These are phyloP conservation scores for Napeogenes sylphis DNA, from an alignment of 2,888 invertebrate species.

Conservation along the genomic window DNA sequence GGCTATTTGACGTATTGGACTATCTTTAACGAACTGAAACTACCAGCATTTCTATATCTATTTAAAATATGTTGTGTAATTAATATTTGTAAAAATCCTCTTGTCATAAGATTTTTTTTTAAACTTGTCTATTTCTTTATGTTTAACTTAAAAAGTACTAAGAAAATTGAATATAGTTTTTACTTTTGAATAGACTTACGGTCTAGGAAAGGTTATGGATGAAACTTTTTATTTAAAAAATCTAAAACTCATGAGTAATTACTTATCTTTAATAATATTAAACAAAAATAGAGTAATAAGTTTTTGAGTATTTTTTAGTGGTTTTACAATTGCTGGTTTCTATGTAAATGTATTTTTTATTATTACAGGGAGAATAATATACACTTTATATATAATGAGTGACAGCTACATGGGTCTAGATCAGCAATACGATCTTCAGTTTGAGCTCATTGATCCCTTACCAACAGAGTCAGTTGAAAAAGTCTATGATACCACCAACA, in stretches of 20 bases:
- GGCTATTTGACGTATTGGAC: too few species aligned
- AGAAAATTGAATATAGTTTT: too few species aligned
- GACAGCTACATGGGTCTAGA: slow-evolving; percentile 96
- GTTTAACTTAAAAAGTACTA: too few species aligned
- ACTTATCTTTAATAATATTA: too few species aligned
- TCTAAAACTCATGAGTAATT: too few species aligned
- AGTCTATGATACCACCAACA: slow-evolving; percentile 54
- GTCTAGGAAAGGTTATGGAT: too few species aligned
- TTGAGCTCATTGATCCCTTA: slow-evolving; percentile 70
- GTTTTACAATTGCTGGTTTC: neutral
- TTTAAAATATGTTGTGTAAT: too few species aligned
- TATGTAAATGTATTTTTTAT: neutral
- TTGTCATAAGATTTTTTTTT: too few species aligned
- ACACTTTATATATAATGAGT: slow-evolving; percentile 91
- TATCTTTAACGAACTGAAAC: neutral
- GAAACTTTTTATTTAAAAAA: too few species aligned
- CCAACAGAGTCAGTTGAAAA: slow-evolving; percentile 54
- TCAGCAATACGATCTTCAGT: slow-evolving; percentile 86
- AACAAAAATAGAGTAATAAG: neutral
- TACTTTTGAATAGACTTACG: too few species aligned
- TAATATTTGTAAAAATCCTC: too few species aligned
- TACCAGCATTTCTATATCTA: neutral
- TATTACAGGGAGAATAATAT: slow-evolving; percentile 82
- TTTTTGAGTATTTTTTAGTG: neutral
- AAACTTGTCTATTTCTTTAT: too few species aligned